Conservation (phyloP, 2,113 vertebrate species). For the Barbus barbus region DNA sequence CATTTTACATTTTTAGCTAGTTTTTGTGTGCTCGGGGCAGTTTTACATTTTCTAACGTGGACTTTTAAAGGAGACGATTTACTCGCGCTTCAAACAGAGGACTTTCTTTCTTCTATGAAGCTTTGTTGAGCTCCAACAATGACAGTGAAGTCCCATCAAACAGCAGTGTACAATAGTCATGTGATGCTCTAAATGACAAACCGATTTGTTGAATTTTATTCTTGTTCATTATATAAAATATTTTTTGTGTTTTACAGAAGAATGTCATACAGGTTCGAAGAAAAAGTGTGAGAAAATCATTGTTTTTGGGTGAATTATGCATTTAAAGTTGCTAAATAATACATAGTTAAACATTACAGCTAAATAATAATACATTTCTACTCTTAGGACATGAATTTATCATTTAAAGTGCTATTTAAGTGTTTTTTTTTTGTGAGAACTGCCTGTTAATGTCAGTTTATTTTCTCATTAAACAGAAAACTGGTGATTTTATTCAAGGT, state of each 20-base stretch:
- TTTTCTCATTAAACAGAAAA: background rate
- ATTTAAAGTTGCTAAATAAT: background rate
- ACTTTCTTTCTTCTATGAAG: background rate
- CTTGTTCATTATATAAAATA: background rate
- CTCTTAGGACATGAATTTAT: no score
- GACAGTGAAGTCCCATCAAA: background rate
- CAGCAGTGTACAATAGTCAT: background rate
- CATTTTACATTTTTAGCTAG: background rate
- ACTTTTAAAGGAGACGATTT: background rate
- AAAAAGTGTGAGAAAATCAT: background rate
- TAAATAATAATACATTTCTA: no score
- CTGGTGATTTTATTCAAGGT: background rate
- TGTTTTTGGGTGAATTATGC: background rate
- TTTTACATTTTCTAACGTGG: background rate
- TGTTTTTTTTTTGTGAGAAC: background rate
- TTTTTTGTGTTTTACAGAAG: background rate
- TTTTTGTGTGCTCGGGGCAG: background rate
- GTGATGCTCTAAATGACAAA: background rate
- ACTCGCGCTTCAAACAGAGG: background rate
- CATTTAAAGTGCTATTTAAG: background rate
- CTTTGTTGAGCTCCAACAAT: background rate
- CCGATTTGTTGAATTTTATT: background rate
- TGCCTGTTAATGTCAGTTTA: no score
- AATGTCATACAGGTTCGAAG: background rate
- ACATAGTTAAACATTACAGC: no score